Percentiles rank a stretch among this genome's conserved stretches.
Evolutionary conservation across 2,797 vertebrate species (phyloP).

Genomic region (Hemibagrus guttatus): DNA sequence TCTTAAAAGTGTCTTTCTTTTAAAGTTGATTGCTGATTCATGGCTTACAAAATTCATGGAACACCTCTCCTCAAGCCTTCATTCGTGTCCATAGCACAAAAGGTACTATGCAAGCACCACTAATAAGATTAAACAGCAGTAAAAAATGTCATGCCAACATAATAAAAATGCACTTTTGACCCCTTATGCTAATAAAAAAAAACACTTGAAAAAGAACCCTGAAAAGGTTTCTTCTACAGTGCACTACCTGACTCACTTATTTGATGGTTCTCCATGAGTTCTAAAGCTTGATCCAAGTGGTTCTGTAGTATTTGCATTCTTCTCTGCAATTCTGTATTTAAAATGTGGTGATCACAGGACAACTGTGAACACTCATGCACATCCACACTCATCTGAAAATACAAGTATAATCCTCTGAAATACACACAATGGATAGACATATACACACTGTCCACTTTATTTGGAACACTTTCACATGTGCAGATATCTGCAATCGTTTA

Average conservation of each 20-base stretch:
- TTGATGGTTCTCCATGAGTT: slow-evolving; percentile 72
- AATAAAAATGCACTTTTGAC: neutral
- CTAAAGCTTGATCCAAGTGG: slow-evolving; percentile 66
- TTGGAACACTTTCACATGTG: neutral
- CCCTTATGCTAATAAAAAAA: neutral
- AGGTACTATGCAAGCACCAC: too few relatives aligned
- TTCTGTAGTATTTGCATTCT: slow-evolving; percentile 71
- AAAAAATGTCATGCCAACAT: too few relatives aligned
- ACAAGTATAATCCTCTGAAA: slow-evolving; percentile 4
- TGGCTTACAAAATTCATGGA: too few relatives aligned
- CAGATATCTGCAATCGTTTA: neutral
- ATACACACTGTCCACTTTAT: neutral
- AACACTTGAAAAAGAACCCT: neutral
- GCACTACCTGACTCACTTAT: slow-evolving; percentile 70
- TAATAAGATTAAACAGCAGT: too few relatives aligned
- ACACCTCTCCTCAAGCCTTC: too few relatives aligned
- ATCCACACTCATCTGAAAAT: slow-evolving; percentile 45
- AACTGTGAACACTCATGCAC: slow-evolving; percentile 61
- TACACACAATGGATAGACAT: neutral
- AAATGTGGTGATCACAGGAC: slow-evolving; percentile 61
- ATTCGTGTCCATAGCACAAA: too few relatives aligned
- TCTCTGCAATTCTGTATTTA: slow-evolving; percentile 59
- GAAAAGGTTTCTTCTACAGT: neutral
- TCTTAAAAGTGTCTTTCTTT: too few relatives aligned
- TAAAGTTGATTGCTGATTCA: too few relatives aligned